These are phyloP conservation scores for Papilio dardanus DNA, from an alignment of 1,140 invertebrate genomes.

Conservation along the genomic window DNA sequence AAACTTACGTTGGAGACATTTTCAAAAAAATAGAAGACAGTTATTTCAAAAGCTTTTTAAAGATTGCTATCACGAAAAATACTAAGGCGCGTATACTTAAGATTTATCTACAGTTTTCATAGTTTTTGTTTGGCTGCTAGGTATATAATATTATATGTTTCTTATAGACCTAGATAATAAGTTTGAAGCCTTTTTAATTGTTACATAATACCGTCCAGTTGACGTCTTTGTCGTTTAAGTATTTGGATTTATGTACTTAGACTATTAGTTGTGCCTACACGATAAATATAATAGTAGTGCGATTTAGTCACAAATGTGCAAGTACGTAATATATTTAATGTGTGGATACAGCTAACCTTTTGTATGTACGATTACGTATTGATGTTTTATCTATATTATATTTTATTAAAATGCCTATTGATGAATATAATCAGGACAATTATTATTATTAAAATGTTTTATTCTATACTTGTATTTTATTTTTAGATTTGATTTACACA, in stretches of 20 bases:
- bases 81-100: constrained; percentile 7
- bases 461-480: constrained; percentile 25
- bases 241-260: constrained; percentile 23
- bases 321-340: constrained; percentile 9
- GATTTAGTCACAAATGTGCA: constrained; percentile 4
- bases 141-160: neutral
- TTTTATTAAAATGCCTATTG: constrained; percentile 19
- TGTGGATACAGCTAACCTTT: constrained; percentile 25
- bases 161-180: neutral
- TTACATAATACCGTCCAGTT: constrained; percentile 30
- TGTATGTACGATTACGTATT: constrained; percentile 12
- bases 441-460: constrained; percentile 28
- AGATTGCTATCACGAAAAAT: neutral
- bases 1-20: neutral
- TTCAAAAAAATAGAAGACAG: neutral
- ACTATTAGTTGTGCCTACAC: constrained; percentile 24
- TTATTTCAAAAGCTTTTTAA: too few species aligned
- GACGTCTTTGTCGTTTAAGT: constrained; percentile 21
- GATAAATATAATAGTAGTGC: neutral
- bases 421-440: constrained; percentile 12
- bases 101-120: neutral
- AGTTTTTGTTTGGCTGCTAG: neutral
- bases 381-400: constrained; percentile 26
- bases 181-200: neutral
- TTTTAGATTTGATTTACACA: neutral